Evolutionary conservation across 2,888 invertebrate genomes (phyloP), one percentile per base, ranked within the genome.

Genomic region (Bombylius major): DNA sequence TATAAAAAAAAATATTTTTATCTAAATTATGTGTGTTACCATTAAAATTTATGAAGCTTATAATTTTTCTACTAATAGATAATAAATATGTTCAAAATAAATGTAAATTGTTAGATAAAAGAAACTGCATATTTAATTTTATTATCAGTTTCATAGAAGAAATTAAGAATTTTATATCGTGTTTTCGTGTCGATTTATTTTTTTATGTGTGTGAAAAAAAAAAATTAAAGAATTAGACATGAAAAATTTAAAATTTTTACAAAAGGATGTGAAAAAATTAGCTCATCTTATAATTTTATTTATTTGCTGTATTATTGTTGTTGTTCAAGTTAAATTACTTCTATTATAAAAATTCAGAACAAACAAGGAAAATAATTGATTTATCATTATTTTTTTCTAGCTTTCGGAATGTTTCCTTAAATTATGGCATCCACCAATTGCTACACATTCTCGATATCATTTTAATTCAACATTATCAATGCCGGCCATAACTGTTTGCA

Each of bases 401-500:
- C 73, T 85, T 45, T 68, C 77, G 52, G 76, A 77, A 60, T 84
- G 84, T 64, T 71, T 83, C 6, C 62, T 68, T 32, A 86, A 86
- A 67, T 65, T 86, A 54, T 67, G 78, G 8, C 66, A 79, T 60
- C 82, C 82, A 1, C 85, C 86, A 0, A 78, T 84, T 39, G 80
- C 84, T 0, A 86, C 86, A 3, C 80, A 83, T 69, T 82, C 84
- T 0, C 80, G 80, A 64, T 83, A 83, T 59, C 78, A 78, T 62
- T 77, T 84, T 56, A 86, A 86, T 67, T 78, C 82, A 39, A 80
- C 82, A 0, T 75, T 86, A 54, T 70, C 76, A 60, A 85, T 84
- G 70, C 86, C 86, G 1, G 82, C 84, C 50, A 66, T 86, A 1
- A 86, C 86, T 0, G 76, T 86, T 60, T 86, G 86, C 62, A 74